phyloP scores from a whole-genome alignment of 2,113 vertebrate species.

The Prolemur simus region DNA sequence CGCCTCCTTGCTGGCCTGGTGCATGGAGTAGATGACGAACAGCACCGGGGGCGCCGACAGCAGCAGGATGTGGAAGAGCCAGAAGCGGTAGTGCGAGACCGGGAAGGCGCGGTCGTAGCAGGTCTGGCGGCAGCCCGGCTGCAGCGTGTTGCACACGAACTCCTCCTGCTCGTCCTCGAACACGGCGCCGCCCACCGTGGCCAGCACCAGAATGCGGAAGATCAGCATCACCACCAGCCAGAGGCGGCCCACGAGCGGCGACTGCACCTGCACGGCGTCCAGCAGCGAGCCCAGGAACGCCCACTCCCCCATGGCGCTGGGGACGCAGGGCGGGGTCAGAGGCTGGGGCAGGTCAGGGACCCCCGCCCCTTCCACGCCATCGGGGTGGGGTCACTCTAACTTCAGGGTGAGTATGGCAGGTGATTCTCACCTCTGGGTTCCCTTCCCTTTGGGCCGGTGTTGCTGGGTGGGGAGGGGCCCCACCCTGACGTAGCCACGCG shows the following conservation, averaged over 20 bases:
- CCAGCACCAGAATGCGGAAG: conserved; percentile 93
- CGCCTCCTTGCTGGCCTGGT: conserved; percentile 86
- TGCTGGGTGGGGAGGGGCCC: background rate
- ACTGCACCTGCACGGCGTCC: conserved; percentile 89
- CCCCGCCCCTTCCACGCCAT: fast-evolving
- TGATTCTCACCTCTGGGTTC: background rate
- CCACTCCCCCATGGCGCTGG: conserved; percentile 91
- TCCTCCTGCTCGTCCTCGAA: conserved; percentile 94
- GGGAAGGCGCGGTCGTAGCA: conserved; percentile 95
- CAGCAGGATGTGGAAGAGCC: conserved; percentile 95
- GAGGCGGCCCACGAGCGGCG: conserved; percentile 93
- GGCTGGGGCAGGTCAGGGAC: background rate
- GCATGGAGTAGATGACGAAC: conserved; percentile 91
- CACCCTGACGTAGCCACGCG: background rate
- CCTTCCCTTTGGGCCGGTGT: fast-evolving
- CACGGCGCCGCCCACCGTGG: conserved; percentile 93
- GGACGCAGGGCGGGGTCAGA: background rate
- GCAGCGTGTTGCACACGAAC: conserved; percentile 94
- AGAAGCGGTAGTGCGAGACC: conserved; percentile 96
- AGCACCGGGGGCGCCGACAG: conserved; percentile 92
- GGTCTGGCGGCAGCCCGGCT: conserved; percentile 94
- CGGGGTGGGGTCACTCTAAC: background rate
- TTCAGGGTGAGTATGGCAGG: background rate
- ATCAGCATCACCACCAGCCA: conserved; percentile 95
- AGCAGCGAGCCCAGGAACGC: conserved; percentile 90